Evolutionary conservation across 2,113 vertebrate species (phyloP).

Genomic region (Anoplopoma fimbria): DNA sequence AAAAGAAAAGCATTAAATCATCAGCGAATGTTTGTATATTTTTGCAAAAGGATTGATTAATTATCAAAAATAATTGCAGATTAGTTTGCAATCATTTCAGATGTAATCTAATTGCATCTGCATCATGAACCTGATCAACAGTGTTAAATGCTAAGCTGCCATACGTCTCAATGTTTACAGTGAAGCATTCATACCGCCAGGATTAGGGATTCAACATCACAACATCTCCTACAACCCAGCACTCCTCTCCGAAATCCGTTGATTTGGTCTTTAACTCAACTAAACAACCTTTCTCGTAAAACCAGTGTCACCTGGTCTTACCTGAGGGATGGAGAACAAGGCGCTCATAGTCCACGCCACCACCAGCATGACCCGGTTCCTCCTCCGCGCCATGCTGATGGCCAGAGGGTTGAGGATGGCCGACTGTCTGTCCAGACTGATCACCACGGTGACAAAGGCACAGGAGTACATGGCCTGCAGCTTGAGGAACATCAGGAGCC

Average conservation of each 20-base stretch:
- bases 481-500: slow-evolving; percentile 88
- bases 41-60: neutral
- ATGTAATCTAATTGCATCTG: neutral
- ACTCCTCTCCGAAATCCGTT: neutral
- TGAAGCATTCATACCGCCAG: neutral
- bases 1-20: neutral
- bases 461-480: slow-evolving; percentile 89
- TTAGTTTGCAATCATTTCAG: neutral
- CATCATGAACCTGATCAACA: neutral
- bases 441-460: slow-evolving; percentile 87
- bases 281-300: neutral
- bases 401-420: slow-evolving; percentile 85
- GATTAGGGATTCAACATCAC: slow-evolving; percentile 35
- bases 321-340: slow-evolving; percentile 87
- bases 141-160: neutral
- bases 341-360: slow-evolving; percentile 83
- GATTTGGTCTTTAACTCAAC: neutral
- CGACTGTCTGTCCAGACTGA: slow-evolving; percentile 86
- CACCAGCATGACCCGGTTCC: slow-evolving; percentile 83
- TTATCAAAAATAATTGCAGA: neutral
- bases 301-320: slow-evolving; percentile 51
- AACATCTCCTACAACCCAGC: neutral
- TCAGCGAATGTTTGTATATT: neutral
- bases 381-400: slow-evolving; percentile 77
- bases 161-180: neutral